Percentiles rank a stretch among this genome's conserved stretches.
Evolutionary conservation across 2,888 invertebrate genomes (phyloP).

Genomic region (Cataglyphis albicans): DNA sequence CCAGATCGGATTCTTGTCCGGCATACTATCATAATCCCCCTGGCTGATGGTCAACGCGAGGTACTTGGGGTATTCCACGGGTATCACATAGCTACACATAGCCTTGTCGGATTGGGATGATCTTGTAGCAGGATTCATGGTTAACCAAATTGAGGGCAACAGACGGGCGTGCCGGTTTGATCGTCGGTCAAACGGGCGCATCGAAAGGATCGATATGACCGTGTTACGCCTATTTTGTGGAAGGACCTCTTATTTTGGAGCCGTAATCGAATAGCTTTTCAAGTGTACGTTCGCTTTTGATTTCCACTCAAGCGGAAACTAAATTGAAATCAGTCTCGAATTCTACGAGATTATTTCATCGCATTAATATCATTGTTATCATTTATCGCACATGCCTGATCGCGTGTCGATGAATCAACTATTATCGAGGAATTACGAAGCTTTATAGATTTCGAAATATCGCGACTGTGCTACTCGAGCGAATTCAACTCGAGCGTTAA

Average conservation of each 20-base stretch:
- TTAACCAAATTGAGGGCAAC: conserved; percentile 69
- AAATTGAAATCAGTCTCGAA: not conserved
- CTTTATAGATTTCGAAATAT: conserved; percentile 69
- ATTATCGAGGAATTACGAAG: conserved; percentile 25
- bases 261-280: not conserved
- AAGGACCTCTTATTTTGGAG: not conserved
- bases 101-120: conserved; percentile 64
- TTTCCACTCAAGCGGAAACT: not conserved
- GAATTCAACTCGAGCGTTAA: conserved; percentile 75
- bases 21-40: conserved; percentile 68
- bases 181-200: conserved; percentile 7
- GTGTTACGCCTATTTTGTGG: not conserved
- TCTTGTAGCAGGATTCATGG: conserved; percentile 64
- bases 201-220: conserved; percentile 14
- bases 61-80: conserved; percentile 71
- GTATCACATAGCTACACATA: conserved; percentile 70
- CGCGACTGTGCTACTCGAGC: conserved; percentile 57
- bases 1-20: conserved; percentile 77
- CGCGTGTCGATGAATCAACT: conserved; percentile 4
- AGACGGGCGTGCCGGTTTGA: conserved; percentile 42
- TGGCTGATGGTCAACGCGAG: conserved; percentile 58
- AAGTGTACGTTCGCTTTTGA: not conserved
- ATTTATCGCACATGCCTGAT: not conserved
- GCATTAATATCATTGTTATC: not conserved
- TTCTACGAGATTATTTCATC: not conserved